phyloP scores from a whole-genome alignment of 2,888 invertebrate species.

The Hipparchia semele region DNA sequence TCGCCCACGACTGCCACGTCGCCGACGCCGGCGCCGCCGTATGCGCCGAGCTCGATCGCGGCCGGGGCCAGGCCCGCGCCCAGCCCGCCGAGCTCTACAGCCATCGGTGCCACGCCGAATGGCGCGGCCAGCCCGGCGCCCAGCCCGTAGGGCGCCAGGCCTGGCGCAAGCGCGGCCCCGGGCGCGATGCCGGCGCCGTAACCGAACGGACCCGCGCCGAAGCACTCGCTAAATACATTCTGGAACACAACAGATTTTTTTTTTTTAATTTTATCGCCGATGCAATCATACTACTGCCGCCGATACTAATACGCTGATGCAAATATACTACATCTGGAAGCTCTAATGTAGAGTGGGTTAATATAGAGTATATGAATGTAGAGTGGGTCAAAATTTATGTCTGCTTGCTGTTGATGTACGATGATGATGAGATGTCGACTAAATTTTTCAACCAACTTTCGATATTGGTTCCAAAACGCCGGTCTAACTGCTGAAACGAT shows the following conservation, averaged over 20 bases:
- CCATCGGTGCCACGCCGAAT: slow-evolving; percentile 19
- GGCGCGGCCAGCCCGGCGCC: slow-evolving; percentile 8
- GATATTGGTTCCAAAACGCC: too few relatives aligned
- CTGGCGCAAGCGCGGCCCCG: slow-evolving; percentile 4
- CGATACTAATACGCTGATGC: too few relatives aligned
- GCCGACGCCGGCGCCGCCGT: slow-evolving; percentile 44
- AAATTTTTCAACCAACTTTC: too few relatives aligned
- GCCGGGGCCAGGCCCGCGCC: slow-evolving; percentile 19
- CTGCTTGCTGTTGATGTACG: too few relatives aligned
- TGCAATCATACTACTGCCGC: too few relatives aligned
- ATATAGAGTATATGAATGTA: too few relatives aligned
- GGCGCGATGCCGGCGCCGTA: background rate
- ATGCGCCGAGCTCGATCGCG: slow-evolving; percentile 29
- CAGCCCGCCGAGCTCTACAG: slow-evolving; percentile 12
- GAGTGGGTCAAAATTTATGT: too few relatives aligned
- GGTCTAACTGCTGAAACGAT: too few relatives aligned
- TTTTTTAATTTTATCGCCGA: background rate
- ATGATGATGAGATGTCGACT: too few relatives aligned
- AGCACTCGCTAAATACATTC: slow-evolving; percentile 36
- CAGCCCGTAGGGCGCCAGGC: background rate
- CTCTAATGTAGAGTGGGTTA: too few relatives aligned
- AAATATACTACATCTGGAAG: too few relatives aligned
- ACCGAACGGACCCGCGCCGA: slow-evolving; percentile 15
- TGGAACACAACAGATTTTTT: slow-evolving; percentile 26
- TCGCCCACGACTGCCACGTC: slow-evolving; percentile 46